phyloP scores from a whole-genome alignment of 2,888 invertebrate genomes.

The Heliconius cydno region DNA sequence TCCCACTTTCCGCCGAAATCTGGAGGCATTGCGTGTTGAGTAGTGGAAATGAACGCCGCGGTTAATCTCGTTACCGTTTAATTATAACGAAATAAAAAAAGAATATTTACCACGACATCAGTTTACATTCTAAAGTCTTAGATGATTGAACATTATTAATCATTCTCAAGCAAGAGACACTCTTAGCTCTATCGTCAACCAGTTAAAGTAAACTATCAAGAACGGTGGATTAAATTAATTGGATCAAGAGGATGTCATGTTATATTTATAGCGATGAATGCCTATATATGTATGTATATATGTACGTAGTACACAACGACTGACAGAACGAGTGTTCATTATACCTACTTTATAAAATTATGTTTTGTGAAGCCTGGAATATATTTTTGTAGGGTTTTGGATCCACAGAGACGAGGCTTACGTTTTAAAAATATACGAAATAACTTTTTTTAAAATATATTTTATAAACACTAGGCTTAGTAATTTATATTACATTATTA shows the following conservation, averaged over 20 bases:
- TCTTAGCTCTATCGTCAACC: constrained; percentile 9
- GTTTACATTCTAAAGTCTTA: neutral
- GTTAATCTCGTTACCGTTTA: neutral
- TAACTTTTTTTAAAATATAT: no score
- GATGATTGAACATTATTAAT: neutral
- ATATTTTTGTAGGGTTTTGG: neutral
- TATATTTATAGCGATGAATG: constrained; percentile 20
- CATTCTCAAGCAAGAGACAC: neutral
- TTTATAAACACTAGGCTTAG: no score
- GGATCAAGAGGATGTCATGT: constrained; percentile 22
- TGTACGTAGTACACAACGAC: neutral
- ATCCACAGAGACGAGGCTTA: no score
- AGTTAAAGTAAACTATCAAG: constrained; percentile 20
- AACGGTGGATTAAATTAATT: constrained; percentile 18
- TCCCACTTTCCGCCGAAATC: neutral
- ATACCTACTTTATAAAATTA: neutral
- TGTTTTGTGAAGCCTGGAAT: neutral
- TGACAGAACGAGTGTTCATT: neutral
- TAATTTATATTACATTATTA: no score
- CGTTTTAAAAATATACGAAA: no score
- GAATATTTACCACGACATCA: neutral
- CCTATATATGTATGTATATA: neutral
- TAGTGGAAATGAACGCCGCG: neutral
- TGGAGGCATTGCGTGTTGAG: neutral
- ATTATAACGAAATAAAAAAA: neutral